Percentiles rank a stretch among this genome's conserved stretches.
Conservation (phyloP, 2,888 invertebrate genomes). For the Hirtodrosophila histrioides region DNA sequence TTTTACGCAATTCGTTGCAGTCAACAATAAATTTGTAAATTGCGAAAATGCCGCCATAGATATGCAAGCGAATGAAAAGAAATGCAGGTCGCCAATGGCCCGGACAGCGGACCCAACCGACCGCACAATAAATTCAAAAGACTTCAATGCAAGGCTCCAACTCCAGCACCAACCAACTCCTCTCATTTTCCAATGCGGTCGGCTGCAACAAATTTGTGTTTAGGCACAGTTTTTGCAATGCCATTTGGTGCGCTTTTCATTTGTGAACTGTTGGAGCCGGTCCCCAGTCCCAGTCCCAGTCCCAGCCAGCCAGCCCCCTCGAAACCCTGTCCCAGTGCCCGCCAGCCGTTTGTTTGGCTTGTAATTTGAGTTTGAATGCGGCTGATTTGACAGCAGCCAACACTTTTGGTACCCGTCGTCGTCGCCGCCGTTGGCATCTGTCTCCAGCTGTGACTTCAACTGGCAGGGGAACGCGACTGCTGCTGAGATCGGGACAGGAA, state of each 20-base stretch:
- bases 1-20: constrained; percentile 80
- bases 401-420: constrained; percentile 54
- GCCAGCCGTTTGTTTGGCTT: constrained; percentile 62
- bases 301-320: constrained; percentile 6
- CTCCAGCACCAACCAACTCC: constrained; percentile 21
- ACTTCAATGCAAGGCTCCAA: constrained; percentile 34
- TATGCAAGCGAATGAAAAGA: constrained; percentile 51
- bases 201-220: constrained; percentile 58
- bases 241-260: constrained; percentile 62
- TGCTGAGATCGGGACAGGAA: constrained; percentile 1
- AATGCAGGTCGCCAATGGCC: constrained; percentile 69
- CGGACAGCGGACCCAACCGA: constrained; percentile 32
- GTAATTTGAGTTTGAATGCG: constrained; percentile 77
- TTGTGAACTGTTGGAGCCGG: constrained; percentile 30
- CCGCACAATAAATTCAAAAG: constrained; percentile 70
- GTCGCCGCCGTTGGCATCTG: constrained; percentile 41
- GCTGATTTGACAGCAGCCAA: constrained; percentile 77
- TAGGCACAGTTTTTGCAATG: constrained; percentile 58
- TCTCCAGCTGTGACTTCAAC: constrained; percentile 64
- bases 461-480: background rate
- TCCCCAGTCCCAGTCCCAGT: constrained; percentile 33
- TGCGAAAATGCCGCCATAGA: constrained; percentile 44
- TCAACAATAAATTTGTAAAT: constrained; percentile 77
- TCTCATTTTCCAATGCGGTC: constrained; percentile 38
- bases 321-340: constrained; percentile 6